Evolutionary conservation across 2,113 vertebrate species (phyloP).

Genomic region (Plecotus auritus): DNA sequence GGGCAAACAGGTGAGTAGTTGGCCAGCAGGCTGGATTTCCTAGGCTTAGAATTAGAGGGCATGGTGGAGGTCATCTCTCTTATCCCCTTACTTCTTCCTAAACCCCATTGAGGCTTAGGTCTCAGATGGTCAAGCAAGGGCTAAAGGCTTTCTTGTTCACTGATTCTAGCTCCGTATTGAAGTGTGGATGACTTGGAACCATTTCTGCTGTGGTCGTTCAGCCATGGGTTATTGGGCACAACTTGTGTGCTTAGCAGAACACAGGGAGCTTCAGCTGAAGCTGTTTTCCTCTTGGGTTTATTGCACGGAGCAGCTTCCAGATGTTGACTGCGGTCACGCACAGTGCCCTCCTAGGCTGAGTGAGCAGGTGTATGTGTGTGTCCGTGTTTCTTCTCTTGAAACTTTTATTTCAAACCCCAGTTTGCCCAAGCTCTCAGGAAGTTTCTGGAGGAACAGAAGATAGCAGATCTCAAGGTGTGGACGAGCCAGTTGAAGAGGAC

Average conservation of each 20-base stretch:
- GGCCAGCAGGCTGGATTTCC: background rate
- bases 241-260: background rate
- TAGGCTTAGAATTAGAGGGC: constrained; percentile 16
- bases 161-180: background rate
- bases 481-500: constrained; percentile 96
- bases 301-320: background rate
- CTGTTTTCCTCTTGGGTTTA: background rate
- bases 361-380: background rate
- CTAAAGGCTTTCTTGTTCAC: background rate
- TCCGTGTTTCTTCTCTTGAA: background rate
- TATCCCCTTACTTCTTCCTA: background rate
- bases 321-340: background rate
- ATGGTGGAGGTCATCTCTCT: background rate
- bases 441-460: constrained; percentile 91
- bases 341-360: background rate
- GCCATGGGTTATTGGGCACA: background rate
- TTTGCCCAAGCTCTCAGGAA: constrained; percentile 86
- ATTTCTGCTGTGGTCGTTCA: background rate
- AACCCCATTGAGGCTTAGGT: background rate
- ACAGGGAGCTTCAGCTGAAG: background rate
- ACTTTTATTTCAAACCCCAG: constrained; percentile 72
- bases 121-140: background rate
- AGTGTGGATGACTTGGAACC: background rate
- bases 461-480: constrained; percentile 96
- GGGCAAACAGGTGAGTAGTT: constrained; percentile 88